phyloP scores from a whole-genome alignment of 2,888 invertebrate genomes.

The Drosophila incognita region DNA sequence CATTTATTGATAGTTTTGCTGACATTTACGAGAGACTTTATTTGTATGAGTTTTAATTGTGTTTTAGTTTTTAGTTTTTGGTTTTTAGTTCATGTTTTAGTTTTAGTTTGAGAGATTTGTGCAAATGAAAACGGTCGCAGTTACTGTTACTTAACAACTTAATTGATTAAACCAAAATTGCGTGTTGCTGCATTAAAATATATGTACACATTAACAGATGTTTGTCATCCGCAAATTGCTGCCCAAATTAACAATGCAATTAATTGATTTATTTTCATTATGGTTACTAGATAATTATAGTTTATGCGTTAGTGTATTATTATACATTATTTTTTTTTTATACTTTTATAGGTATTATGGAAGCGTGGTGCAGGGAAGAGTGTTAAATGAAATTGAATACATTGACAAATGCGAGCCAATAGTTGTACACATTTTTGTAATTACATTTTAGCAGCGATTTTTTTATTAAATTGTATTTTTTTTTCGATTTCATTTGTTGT shows the following conservation, averaged over 20 bases:
- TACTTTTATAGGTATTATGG: background rate
- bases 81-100: background rate
- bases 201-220: conserved; percentile 32
- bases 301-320: background rate
- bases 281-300: conserved; percentile 24
- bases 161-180: conserved; percentile 37
- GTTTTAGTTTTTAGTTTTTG: conserved; percentile 4
- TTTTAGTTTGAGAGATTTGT: conserved; percentile 8
- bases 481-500: conserved; percentile 27
- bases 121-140: conserved; percentile 27
- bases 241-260: conserved; percentile 48
- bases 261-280: conserved; percentile 41
- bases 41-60: conserved; percentile 34
- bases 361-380: conserved; percentile 40
- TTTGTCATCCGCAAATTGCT: conserved; percentile 13
- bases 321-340: conserved; percentile 3
- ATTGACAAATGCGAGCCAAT: conserved; percentile 42
- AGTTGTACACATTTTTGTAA: conserved; percentile 53
- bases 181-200: conserved; percentile 20
- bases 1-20: conserved; percentile 38
- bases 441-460: conserved; percentile 33
- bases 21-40: conserved; percentile 35
- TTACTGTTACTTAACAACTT: conserved; percentile 30
- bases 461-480: conserved; percentile 12
- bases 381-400: conserved; percentile 49